Evolutionary conservation across 2,113 vertebrate species (phyloP).

Genomic region (Shinisaurus crocodilurus): DNA sequence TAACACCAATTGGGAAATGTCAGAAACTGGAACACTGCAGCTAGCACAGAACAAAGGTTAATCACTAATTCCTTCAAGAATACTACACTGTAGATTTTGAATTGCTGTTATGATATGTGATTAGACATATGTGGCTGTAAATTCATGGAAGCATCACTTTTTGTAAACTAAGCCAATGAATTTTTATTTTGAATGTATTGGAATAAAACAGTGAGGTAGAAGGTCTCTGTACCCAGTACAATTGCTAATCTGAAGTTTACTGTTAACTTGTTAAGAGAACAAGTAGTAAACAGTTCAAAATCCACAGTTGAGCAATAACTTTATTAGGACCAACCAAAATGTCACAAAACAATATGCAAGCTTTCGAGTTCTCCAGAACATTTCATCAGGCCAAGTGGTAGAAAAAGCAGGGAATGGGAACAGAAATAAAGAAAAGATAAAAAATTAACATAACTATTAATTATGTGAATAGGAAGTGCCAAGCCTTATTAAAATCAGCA

Average conservation of each 20-base stretch:
- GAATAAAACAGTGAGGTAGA: background rate
- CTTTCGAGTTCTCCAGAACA: background rate
- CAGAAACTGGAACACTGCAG: background rate
- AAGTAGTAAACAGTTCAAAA: background rate
- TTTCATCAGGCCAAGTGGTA: background rate
- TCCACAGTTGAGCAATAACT: background rate
- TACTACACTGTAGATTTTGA: background rate
- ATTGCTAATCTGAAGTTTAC: background rate
- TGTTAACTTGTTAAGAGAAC: background rate
- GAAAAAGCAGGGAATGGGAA: background rate
- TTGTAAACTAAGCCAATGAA: background rate
- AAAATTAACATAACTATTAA: background rate
- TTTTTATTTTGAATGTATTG: background rate
- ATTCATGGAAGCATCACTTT: background rate
- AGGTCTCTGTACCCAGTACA: background rate
- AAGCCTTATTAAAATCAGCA: background rate
- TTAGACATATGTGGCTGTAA: background rate
- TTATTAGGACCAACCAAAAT: background rate
- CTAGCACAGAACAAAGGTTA: conserved; percentile 8
- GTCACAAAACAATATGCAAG: background rate
- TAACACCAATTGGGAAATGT: background rate
- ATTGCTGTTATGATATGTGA: background rate
- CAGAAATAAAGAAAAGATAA: too few species aligned
- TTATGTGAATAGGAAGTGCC: background rate
- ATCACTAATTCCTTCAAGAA: background rate